A percentile compares a stretch with the other conserved stretches of the same genome.
phyloP scores from a whole-genome alignment of 2,888 invertebrate species.

The Orthosia gothica region DNA sequence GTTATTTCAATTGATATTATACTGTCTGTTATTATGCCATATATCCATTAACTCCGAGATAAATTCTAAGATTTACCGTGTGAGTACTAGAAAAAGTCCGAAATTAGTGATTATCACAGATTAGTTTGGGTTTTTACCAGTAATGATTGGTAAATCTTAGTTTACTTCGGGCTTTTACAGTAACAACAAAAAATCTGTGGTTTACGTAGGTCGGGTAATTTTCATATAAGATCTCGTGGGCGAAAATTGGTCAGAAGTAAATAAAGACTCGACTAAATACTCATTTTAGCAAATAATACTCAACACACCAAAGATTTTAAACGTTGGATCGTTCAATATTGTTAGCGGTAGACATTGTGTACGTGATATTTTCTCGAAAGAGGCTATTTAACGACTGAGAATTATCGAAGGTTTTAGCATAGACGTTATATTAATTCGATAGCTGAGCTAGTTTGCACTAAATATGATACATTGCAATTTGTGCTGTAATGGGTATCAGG shows the following conservation, averaged over 20 bases:
- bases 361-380: constrained; percentile 66
- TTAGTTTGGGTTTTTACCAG: too few species aligned
- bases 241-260: neutral
- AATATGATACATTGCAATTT: too few species aligned
- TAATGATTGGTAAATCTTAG: too few species aligned
- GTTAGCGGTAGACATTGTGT: constrained; percentile 60
- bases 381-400: constrained; percentile 68
- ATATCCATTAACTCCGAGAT: too few species aligned
- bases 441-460: constrained; percentile 3
- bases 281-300: constrained; percentile 56
- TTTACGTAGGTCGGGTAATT: neutral
- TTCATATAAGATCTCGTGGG: neutral
- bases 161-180: too few species aligned
- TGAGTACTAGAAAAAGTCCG: too few species aligned
- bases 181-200: too few species aligned
- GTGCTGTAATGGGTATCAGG: too few species aligned
- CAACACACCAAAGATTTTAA: constrained; percentile 69
- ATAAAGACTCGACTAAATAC: constrained; percentile 30
- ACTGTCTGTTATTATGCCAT: too few species aligned
- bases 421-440: constrained; percentile 34
- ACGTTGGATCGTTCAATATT: constrained; percentile 52
- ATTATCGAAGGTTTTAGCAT: constrained; percentile 33
- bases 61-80: too few species aligned
- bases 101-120: too few species aligned
- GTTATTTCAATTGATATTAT: too few species aligned